Evolutionary conservation across 2,797 vertebrate genomes (phyloP).

Genomic region (Antrozous pallidus): DNA sequence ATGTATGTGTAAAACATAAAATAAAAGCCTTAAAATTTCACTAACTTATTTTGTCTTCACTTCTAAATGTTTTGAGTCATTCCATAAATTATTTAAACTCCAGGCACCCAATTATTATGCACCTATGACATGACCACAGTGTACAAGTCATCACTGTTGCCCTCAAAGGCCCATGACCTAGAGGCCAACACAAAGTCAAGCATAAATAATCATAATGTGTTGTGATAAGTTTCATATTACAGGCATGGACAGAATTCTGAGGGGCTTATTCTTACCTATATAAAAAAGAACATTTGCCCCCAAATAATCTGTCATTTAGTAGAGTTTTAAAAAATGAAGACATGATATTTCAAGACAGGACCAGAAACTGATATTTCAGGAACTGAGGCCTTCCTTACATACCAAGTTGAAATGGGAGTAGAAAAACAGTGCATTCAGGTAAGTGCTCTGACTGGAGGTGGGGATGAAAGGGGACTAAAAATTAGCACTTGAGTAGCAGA

Average conservation of each 20-base stretch:
- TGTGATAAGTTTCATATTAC: background rate
- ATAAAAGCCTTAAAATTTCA: background rate
- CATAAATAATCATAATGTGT: background rate
- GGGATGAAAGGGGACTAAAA: background rate
- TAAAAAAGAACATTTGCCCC: background rate
- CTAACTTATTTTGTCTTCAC: background rate
- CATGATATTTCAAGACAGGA: background rate
- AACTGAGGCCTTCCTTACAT: rapidly evolving
- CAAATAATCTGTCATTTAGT: background rate
- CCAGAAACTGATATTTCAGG: background rate
- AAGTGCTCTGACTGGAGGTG: background rate
- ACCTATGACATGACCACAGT: background rate
- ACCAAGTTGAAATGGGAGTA: background rate
- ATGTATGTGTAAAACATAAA: background rate
- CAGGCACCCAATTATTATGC: background rate
- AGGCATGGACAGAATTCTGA: background rate
- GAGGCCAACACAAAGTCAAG: background rate
- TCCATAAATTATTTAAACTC: background rate
- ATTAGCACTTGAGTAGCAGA: background rate
- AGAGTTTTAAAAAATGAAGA: background rate
- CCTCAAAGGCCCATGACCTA: background rate
- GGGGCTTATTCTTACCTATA: background rate
- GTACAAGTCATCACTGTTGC: background rate
- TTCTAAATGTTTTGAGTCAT: background rate
- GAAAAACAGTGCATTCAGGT: background rate